Conservation (phyloP, 2,113 vertebrate genomes). For the Labeo rohita region DNA sequence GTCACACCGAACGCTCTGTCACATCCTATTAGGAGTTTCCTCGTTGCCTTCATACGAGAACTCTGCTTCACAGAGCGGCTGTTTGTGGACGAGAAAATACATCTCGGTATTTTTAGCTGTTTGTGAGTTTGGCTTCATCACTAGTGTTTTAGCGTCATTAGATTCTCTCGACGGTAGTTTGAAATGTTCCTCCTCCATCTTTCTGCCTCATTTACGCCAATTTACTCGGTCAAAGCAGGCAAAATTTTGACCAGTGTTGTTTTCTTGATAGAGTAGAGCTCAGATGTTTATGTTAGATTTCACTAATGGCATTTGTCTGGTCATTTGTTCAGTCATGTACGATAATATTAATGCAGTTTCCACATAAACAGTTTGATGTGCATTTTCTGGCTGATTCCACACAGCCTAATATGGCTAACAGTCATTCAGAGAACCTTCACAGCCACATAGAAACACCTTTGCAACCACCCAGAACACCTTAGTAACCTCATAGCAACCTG, state of each 20-base stretch:
- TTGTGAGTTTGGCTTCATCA: neutral
- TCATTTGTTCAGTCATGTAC: neutral
- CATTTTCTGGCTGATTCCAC: neutral
- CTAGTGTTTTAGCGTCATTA: neutral
- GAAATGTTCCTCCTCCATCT: neutral
- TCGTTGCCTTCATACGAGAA: neutral
- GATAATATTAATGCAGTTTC: neutral
- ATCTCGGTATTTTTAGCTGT: neutral
- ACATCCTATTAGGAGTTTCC: neutral
- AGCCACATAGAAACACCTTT: neutral
- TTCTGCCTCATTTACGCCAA: neutral
- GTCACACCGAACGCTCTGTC: neutral
- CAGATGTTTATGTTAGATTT: conserved; percentile 3
- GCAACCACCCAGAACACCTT: neutral
- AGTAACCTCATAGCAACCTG: neutral
- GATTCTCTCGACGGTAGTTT: neutral
- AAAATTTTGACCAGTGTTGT: neutral
- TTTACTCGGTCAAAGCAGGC: neutral
- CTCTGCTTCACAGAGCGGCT: neutral
- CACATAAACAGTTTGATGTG: neutral
- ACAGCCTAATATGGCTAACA: neutral
- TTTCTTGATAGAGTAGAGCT: neutral
- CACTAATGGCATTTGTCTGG: neutral
- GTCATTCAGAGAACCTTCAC: neutral
- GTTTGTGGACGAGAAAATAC: neutral